phyloP scores from a whole-genome alignment of 1,140 invertebrate species.

The Pectinophora gossypiella region DNA sequence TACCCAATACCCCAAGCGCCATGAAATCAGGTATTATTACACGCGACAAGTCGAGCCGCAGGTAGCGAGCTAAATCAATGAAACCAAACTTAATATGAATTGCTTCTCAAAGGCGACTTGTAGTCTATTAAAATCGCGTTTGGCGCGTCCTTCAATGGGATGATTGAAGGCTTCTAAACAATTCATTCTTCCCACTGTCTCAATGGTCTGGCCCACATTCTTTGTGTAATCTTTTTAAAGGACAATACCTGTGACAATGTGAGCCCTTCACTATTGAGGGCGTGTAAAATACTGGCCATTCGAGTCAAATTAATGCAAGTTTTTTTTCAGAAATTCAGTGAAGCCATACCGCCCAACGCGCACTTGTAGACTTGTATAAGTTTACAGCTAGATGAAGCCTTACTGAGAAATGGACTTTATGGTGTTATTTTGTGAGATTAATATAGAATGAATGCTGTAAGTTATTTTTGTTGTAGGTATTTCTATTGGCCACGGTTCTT shows the following conservation, averaged over 20 bases:
- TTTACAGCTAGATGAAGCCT: too few species aligned
- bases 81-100: conserved; percentile 58
- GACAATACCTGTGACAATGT: conserved; percentile 55
- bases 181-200: conserved; percentile 56
- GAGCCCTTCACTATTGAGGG: conserved; percentile 44
- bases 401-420: too few species aligned
- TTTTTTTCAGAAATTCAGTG: conserved; percentile 54
- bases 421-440: too few species aligned
- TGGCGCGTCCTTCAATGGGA: conserved; percentile 65
- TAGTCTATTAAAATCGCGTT: conserved; percentile 72
- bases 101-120: conserved; percentile 56
- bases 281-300: conserved; percentile 49
- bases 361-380: conserved; percentile 4
- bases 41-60: conserved; percentile 23
- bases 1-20: too few species aligned
- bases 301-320: conserved; percentile 66
- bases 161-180: conserved; percentile 71
- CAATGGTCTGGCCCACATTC: conserved; percentile 65
- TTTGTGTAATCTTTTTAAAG: conserved; percentile 65
- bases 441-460: too few species aligned
- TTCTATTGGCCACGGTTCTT: conserved; percentile 40
- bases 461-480: conserved; percentile 39
- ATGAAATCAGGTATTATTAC: too few species aligned
- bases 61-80: conserved; percentile 55
- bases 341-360: conserved; percentile 47